Base-by-base conservation (phyloP, 2,888 invertebrate genomes). In the Lamellibrachia columna region DNA sequence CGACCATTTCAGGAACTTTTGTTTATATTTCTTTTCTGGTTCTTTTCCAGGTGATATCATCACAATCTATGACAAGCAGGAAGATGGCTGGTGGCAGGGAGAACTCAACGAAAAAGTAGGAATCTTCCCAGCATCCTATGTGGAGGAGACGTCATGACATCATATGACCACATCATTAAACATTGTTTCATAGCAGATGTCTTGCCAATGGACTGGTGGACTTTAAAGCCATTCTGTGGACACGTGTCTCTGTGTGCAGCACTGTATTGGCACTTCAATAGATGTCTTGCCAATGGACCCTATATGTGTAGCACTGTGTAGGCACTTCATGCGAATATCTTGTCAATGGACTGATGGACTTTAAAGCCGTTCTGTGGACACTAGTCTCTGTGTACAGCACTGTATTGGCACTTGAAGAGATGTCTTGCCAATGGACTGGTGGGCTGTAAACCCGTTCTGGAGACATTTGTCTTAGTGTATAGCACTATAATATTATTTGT, bases 71-170 rank as follows among this genome's bases (percentile, higher is more conserved):
- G 98, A 98, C 95, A 98, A 99, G 96, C 98, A 98, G 96, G 98
- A 98, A 60, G 98, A 98, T 95, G 99, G 98, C 90, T 99, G 99
- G 99, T 99, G 99, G 99, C 97, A 98, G 93, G 99, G 99, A 3
- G 98, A 98, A 95, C 97, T 98, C 93, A 98, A 98, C 95, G 98
- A 98, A 91, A 97, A 97, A 94, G 98, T 98, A 93, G 99, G 99
- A 53, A 98, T 98, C 95, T 99, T 99, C 96, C 99, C 99, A 0
- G 98, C 99, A 0, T 99, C 98, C 0, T 99, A 99, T 96, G 99
- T 99, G 9, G 98, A 99, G 91, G 93, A 93, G 52, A 75, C 75
- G 55, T 55, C 55, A 75, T 75, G 75, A 75, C 75, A 75, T 22
- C 2, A 75, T 75, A 15, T 75, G 75, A 75, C 75, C 75, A 22